Conservation (phyloP, 2,888 invertebrate genomes). For the Dynastes hyllus region DNA sequence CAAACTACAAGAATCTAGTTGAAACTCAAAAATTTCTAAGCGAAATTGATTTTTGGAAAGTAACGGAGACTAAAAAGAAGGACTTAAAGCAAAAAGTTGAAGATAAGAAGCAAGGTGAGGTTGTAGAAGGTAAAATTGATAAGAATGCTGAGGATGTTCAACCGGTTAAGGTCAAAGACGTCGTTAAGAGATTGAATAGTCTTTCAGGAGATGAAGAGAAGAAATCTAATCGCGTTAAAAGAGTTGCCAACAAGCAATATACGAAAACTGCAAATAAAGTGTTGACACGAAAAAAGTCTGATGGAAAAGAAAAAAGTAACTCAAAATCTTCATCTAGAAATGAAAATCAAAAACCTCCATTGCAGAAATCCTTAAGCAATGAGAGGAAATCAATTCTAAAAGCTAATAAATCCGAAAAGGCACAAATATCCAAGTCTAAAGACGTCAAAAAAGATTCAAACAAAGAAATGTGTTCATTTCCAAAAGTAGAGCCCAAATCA, state of each 20-base stretch:
- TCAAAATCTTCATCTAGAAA: neutral
- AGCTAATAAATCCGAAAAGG: slow-evolving; percentile 21
- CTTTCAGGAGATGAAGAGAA: slow-evolving; percentile 33
- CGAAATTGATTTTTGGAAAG: slow-evolving; percentile 29
- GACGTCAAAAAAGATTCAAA: slow-evolving; percentile 20
- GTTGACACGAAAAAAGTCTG: neutral
- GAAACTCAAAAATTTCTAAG: slow-evolving; percentile 31
- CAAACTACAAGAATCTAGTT: neutral
- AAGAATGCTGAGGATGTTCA: neutral
- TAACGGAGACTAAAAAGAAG: neutral
- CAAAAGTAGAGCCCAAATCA: slow-evolving; percentile 3
- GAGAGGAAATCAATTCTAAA: slow-evolving; percentile 23
- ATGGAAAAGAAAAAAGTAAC: neutral
- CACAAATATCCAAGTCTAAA: neutral
- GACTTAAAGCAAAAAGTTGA: neutral
- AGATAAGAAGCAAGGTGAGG: neutral
- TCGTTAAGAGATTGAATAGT: slow-evolving; percentile 63
- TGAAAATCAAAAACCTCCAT: neutral
- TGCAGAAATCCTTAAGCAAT: slow-evolving; percentile 21
- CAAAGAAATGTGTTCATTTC: neutral
- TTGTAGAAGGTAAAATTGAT: neutral
- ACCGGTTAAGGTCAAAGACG: slow-evolving; percentile 63
- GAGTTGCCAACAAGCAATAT: neutral
- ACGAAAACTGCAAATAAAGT: neutral
- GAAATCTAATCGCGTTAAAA: neutral